A percentile compares a stretch with the other conserved stretches of the same genome.
phyloP scores from a whole-genome alignment of 2,888 invertebrate species.

The Campoletis raptor region DNA sequence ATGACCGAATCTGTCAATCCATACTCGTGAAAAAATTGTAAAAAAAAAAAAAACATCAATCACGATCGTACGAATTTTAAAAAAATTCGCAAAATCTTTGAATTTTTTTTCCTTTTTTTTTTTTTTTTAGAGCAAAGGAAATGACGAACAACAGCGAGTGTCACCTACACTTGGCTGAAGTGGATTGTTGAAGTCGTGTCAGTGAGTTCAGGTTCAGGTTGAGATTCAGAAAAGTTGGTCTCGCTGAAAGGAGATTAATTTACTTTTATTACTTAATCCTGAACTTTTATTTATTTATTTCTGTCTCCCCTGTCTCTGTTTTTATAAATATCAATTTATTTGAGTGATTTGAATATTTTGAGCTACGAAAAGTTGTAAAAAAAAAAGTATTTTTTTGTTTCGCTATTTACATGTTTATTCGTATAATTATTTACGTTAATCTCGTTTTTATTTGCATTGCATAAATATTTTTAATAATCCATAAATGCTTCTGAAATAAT shows the following conservation, averaged over 20 bases:
- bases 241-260: constrained; percentile 90
- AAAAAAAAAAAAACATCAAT: constrained; percentile 36
- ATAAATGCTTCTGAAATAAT: background rate
- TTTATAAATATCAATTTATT: background rate
- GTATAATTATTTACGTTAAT: background rate
- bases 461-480: background rate
- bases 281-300: constrained; percentile 17
- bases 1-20: constrained; percentile 66
- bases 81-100: constrained; percentile 38
- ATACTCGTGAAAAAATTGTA: constrained; percentile 16
- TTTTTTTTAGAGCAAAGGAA: constrained; percentile 65
- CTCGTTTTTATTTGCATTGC: constrained; percentile 6
- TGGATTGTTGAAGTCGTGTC: constrained; percentile 92
- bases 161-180: constrained; percentile 94
- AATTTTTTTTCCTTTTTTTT: constrained; percentile 67
- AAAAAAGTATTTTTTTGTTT: constrained; percentile 2
- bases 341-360: constrained; percentile 5
- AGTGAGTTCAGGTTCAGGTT: constrained; percentile 97
- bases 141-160: constrained; percentile 78
- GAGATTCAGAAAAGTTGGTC: constrained; percentile 99
- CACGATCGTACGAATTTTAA: constrained; percentile 3
- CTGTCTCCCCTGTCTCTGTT: constrained; percentile 32
- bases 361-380: background rate
- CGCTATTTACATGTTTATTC: constrained; percentile 29
- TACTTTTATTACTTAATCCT: constrained; percentile 69